These are phyloP conservation scores for Agrilus planipennis DNA, from an alignment of 1,140 invertebrate species.

Conservation along the genomic window DNA sequence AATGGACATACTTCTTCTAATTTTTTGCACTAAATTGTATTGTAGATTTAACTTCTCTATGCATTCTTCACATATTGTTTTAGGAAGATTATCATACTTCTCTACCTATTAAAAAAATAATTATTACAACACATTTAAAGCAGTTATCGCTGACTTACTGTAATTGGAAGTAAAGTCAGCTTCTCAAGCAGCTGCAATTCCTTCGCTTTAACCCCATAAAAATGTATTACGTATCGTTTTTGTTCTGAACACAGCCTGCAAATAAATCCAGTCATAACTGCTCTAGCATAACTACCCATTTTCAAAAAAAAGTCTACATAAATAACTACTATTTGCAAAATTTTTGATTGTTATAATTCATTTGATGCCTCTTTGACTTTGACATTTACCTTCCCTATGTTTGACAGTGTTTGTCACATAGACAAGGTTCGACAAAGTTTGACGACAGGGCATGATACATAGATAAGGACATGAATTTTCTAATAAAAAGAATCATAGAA, in stretches of 20 bases:
- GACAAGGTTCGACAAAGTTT: no score
- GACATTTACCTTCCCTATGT: no score
- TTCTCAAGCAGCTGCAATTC: conserved; percentile 20
- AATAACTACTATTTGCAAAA: no score
- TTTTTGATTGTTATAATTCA: no score
- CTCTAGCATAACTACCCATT: conserved; percentile 24
- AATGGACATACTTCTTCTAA: conserved; percentile 18
- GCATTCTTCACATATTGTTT: conserved; percentile 25
- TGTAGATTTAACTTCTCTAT: conserved; percentile 20
- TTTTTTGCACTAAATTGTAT: conserved; percentile 22
- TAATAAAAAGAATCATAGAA: no score
- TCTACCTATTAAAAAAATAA: conserved; percentile 17
- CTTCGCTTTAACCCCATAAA: conserved; percentile 21
- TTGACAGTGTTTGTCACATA: no score
- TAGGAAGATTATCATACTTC: conserved; percentile 25
- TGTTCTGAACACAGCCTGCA: conserved; percentile 25
- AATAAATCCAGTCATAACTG: conserved; percentile 23
- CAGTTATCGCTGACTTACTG: conserved; percentile 14
- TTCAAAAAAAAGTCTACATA: conserved; percentile 5
- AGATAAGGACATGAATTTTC: no score
- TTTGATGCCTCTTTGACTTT: no score
- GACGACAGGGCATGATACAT: no score
- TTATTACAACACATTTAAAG: conserved; percentile 4
- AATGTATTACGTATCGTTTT: conserved; percentile 24
- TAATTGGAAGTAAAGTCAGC: conserved; percentile 21